These are phyloP conservation scores for Oreortyx pictus DNA, from an alignment of 2,797 vertebrate species.

Conservation along the genomic window DNA sequence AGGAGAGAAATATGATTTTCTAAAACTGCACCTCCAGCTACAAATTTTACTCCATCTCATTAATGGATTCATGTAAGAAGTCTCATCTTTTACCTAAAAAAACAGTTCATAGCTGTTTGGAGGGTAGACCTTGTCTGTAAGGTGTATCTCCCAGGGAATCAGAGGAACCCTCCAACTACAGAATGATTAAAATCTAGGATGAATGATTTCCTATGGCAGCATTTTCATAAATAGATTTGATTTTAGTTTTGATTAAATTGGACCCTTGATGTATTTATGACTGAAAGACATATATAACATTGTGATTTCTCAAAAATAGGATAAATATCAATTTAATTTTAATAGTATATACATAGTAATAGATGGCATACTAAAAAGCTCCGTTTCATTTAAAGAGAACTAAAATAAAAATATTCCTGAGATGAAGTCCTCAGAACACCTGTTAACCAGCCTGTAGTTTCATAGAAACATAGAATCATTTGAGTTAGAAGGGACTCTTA, in stretches of 20 bases:
- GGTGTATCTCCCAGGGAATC: not conserved
- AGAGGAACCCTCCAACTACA: not conserved
- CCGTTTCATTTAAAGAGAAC: not conserved
- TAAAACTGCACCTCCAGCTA: not conserved
- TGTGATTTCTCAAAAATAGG: not conserved
- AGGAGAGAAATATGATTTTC: not conserved
- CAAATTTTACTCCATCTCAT: fast-evolving
- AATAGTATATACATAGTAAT: not conserved
- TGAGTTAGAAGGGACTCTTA: too few relatives aligned
- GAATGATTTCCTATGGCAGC: not conserved
- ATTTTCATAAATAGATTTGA: not conserved
- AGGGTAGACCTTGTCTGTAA: not conserved
- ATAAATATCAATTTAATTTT: not conserved
- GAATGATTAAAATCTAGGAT: not conserved
- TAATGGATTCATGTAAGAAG: not conserved
- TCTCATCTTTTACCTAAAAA: not conserved
- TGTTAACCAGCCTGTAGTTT: not conserved
- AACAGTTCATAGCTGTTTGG: not conserved
- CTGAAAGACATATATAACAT: not conserved
- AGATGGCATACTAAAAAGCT: not conserved
- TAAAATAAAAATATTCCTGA: not conserved
- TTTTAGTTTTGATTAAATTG: not conserved
- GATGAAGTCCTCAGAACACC: not conserved
- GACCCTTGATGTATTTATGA: not conserved
- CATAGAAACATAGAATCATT: too few relatives aligned